Conservation (phyloP, 2,888 invertebrate species). For the Leptopterna dolabrata region DNA sequence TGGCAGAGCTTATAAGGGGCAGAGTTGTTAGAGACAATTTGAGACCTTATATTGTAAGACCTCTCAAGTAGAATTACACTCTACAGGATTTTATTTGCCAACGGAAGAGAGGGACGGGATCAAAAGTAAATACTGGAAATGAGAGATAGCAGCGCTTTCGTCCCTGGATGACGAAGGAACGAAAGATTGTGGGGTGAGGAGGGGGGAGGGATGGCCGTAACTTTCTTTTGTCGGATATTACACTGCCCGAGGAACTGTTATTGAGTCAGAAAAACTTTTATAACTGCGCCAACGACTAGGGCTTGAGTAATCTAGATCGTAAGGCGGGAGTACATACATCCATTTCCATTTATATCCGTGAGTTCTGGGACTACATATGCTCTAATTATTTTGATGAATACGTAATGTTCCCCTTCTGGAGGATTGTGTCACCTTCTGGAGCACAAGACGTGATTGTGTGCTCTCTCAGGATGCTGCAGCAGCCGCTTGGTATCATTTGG, state of each 20-base stretch:
- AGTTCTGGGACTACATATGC: too few relatives aligned
- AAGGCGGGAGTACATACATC: too few relatives aligned
- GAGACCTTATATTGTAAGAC: not conserved
- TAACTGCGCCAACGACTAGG: not conserved
- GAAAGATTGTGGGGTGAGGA: not conserved
- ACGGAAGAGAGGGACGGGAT: constrained; percentile 22
- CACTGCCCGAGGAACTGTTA: not conserved
- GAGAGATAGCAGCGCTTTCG: constrained; percentile 32
- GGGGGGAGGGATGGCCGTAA: not conserved
- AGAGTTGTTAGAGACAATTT: constrained; percentile 18
- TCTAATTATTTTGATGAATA: too few relatives aligned
- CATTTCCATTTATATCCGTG: too few relatives aligned
- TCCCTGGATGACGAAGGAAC: too few relatives aligned
- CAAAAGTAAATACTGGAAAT: constrained; percentile 48
- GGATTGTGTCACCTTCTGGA: too few relatives aligned
- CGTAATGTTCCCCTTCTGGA: too few relatives aligned
- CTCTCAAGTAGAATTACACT: constrained; percentile 21
- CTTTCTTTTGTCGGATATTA: not conserved
- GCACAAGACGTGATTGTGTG: too few relatives aligned
- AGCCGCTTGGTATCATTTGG: too few relatives aligned
- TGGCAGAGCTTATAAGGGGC: not conserved
- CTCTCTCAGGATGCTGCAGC: too few relatives aligned
- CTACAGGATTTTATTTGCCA: constrained; percentile 33
- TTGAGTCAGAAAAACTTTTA: not conserved
- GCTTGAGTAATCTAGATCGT: too few relatives aligned